These are phyloP conservation scores for Aldabrachelys gigantea DNA, from an alignment of 2,113 vertebrate species.

Conservation along the genomic window DNA sequence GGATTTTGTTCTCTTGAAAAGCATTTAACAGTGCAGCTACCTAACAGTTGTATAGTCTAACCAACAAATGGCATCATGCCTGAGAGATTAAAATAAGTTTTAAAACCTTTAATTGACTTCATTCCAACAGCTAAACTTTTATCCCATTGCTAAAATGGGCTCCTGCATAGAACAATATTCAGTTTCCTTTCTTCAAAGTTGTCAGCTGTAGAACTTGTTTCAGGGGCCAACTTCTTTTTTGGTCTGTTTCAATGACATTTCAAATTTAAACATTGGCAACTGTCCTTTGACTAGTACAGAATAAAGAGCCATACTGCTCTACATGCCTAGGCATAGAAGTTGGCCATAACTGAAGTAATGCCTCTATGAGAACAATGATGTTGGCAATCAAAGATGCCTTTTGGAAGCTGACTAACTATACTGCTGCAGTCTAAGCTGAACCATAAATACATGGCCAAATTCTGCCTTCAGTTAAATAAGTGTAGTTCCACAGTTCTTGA, in stretches of 20 bases:
- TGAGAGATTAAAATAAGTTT: constrained; percentile 18
- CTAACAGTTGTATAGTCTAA: constrained; percentile 24
- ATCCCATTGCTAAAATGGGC: constrained; percentile 22
- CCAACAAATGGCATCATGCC: not conserved
- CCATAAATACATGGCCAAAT: not conserved
- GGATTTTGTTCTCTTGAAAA: constrained; percentile 18
- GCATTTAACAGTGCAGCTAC: constrained; percentile 1
- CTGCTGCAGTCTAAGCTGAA: not conserved
- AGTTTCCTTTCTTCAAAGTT: not conserved
- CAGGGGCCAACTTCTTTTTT: not conserved
- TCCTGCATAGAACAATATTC: constrained; percentile 5
- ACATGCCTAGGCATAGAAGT: not conserved
- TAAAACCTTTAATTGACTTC: constrained; percentile 26
- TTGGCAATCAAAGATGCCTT: not conserved
- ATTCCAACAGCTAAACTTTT: constrained; percentile 28
- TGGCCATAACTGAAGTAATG: not conserved
- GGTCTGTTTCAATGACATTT: not conserved
- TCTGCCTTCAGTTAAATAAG: not conserved
- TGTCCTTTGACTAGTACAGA: not conserved
- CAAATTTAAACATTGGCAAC: not conserved
- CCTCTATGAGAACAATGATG: not conserved
- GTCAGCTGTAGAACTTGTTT: constrained; percentile 1
- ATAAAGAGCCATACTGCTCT: not conserved
- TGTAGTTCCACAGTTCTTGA: not conserved
- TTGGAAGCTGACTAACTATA: not conserved